Evolutionary conservation across 2,888 invertebrate genomes (phyloP).

Genomic region (Oscheius sp.): DNA sequence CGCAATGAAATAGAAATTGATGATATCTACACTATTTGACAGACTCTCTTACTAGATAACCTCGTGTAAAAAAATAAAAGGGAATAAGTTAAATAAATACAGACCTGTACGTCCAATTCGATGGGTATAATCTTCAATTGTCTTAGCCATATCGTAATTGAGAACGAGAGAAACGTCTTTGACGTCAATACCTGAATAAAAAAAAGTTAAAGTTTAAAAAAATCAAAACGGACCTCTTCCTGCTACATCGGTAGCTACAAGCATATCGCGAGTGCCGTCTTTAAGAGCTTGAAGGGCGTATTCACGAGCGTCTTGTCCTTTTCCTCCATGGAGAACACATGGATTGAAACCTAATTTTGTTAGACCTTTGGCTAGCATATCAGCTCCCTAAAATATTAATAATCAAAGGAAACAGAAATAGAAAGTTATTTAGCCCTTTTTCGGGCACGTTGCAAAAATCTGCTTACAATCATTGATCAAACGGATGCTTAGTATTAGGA

Average conservation of each 20-base stretch:
- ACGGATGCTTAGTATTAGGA: no score
- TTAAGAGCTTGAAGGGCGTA: conserved; percentile 96
- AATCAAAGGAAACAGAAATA: no score
- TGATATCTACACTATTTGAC: no score
- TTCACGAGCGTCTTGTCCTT: conserved; percentile 82
- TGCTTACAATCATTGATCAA: background rate
- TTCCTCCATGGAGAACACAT: conserved; percentile 97
- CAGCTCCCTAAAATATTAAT: conserved; percentile 81
- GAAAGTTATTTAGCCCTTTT: no score
- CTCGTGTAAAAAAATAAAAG: background rate
- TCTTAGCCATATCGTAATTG: conserved; percentile 99
- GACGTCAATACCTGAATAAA: conserved; percentile 89
- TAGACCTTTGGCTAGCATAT: conserved; percentile 93
- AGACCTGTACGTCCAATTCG: conserved; percentile 95
- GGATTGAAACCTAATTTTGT: conserved; percentile 97
- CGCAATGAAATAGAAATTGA: background rate
- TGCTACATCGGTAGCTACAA: conserved; percentile 99
- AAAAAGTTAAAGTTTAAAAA: background rate
- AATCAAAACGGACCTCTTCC: conserved; percentile 80
- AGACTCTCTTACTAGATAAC: background rate
- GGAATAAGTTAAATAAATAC: conserved; percentile 23
- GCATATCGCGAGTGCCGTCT: conserved; percentile 92
- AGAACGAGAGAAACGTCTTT: conserved; percentile 99
- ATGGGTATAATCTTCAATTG: conserved; percentile 86
- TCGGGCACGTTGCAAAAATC: background rate